phyloP scores from a whole-genome alignment of 1,140 invertebrate genomes.

The Diabrotica undecimpunctata region DNA sequence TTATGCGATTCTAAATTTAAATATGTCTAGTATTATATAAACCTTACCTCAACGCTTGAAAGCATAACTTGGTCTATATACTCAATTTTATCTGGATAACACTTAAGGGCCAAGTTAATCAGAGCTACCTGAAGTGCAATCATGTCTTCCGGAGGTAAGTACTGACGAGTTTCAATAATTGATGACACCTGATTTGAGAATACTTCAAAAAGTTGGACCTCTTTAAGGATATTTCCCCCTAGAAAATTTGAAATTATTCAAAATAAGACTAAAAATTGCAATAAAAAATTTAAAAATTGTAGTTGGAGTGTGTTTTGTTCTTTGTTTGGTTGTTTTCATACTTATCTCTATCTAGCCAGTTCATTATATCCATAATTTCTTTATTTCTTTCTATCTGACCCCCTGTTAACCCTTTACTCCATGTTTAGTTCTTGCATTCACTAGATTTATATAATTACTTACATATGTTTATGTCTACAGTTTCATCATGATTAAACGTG shows the following conservation, averaged over 20 bases:
- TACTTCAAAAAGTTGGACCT: constrained; percentile 95
- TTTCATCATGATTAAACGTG: too few species aligned
- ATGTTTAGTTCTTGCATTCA: too few species aligned
- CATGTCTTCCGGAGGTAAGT: constrained; percentile 95
- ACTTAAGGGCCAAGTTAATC: constrained; percentile 92
- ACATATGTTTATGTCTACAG: too few species aligned
- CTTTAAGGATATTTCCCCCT: constrained; percentile 44
- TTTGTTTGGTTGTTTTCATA: too few species aligned
- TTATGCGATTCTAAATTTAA: too few species aligned
- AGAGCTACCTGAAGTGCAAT: constrained; percentile 93
- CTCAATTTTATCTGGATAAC: constrained; percentile 90
- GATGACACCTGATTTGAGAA: constrained; percentile 97
- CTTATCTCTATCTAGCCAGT: too few species aligned
- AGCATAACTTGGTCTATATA: constrained; percentile 95
- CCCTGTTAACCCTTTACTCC: too few species aligned
- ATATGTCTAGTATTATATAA: too few species aligned
- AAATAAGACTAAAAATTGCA: not conserved
- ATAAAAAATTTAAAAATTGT: not conserved
- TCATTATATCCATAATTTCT: too few species aligned
- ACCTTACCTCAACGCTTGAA: constrained; percentile 68
- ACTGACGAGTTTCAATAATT: constrained; percentile 86
- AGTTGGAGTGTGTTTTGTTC: too few species aligned
- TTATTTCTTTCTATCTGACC: too few species aligned
- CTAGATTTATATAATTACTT: too few species aligned
- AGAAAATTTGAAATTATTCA: constrained; percentile 10